These are phyloP conservation scores for Philereme transversata DNA, from an alignment of 2,888 invertebrate species.

Conservation along the genomic window DNA sequence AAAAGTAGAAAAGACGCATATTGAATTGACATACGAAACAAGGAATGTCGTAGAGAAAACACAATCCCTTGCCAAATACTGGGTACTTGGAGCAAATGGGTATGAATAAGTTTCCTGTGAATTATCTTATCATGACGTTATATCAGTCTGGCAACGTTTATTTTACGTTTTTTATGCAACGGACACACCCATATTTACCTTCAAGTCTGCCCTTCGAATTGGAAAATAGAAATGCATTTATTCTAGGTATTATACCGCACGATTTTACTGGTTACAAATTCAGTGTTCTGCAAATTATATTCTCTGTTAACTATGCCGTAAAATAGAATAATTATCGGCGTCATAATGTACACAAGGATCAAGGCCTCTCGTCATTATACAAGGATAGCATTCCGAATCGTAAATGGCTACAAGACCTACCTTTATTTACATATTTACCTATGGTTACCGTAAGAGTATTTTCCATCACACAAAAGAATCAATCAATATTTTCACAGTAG, in stretches of 20 bases:
- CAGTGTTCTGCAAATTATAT: background rate
- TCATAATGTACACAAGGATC: conserved; percentile 14
- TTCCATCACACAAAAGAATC: no score
- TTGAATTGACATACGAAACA: background rate
- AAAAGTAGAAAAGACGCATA: background rate
- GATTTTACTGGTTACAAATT: no score
- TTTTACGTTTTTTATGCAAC: background rate
- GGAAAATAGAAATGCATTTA: conserved; percentile 18
- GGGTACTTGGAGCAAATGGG: background rate
- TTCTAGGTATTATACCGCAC: background rate
- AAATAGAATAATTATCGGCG: background rate
- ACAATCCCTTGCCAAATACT: conserved; percentile 12
- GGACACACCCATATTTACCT: conserved; percentile 16
- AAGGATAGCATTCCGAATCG: no score
- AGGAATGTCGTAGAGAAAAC: background rate
- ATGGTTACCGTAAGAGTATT: no score
- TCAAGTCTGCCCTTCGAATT: conserved; percentile 7
- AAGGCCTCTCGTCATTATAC: background rate
- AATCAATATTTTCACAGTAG: background rate
- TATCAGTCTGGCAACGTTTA: background rate
- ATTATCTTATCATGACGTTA: conserved; percentile 13
- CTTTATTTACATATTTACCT: no score
- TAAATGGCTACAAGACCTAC: no score
- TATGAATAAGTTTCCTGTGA: conserved; percentile 11
- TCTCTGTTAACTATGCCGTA: no score